Evolutionary conservation across 2,113 vertebrate species (phyloP).

Genomic region (Sander vitreus): DNA sequence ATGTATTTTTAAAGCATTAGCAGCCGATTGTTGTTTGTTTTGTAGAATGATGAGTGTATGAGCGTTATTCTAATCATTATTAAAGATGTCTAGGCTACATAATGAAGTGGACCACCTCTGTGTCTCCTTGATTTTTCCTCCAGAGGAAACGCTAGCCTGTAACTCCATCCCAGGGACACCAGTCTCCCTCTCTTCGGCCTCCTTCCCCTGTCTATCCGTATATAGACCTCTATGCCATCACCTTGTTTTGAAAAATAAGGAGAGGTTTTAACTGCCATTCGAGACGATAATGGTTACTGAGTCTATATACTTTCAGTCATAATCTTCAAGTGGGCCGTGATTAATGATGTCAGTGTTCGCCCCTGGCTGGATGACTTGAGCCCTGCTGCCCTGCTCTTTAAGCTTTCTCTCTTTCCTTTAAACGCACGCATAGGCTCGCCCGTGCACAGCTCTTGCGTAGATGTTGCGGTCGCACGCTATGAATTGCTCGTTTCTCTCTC

Average conservation of each 20-base stretch:
- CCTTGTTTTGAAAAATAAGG: constrained; percentile 88
- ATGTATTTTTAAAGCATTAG: too few relatives aligned
- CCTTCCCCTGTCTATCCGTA: background rate
- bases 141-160: constrained; percentile 41
- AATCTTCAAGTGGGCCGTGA: constrained; percentile 92
- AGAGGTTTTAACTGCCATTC: constrained; percentile 85
- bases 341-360: constrained; percentile 87
- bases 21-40: background rate
- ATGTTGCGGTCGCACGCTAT: constrained; percentile 51
- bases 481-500: constrained; percentile 54
- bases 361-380: constrained; percentile 83
- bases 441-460: constrained; percentile 33
- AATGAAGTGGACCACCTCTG: constrained; percentile 44
- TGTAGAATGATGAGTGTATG: background rate
- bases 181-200: constrained; percentile 19
- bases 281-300: constrained; percentile 90
- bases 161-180: constrained; percentile 58
- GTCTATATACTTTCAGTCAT: constrained; percentile 90
- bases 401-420: constrained; percentile 71
- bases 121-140: constrained; percentile 50
- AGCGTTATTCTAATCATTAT: background rate
- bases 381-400: constrained; percentile 81
- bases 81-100: background rate
- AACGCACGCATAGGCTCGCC: constrained; percentile 12
- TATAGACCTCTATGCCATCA: constrained; percentile 53